Base-by-base conservation (phyloP, 2,113 vertebrate species). In the Columba janthina region DNA sequence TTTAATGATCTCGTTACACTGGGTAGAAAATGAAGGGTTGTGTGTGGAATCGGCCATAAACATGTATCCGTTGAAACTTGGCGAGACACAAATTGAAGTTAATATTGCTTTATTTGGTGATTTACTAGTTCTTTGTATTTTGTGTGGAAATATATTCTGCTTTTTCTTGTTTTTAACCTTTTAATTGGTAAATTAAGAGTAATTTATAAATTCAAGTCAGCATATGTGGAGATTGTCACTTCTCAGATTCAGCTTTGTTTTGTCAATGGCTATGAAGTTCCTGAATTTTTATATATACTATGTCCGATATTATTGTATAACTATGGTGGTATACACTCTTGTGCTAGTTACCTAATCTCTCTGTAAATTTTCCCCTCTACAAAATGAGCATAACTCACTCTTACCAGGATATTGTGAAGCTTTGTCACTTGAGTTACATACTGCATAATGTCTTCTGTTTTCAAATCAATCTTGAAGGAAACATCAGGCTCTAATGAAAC, bases 401-500 rank as follows among this genome's bases (percentile, higher is more conserved):
- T 91, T 91, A 38, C 40, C 29, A 65, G 17, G 32, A 12, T 92
- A 25, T 58, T 74, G 11, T 53, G 29, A 79, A 66, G 13, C 8
- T 77, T 85, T 74, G 29, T 61, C n/a, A 60, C 3, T n/a, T 54
- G 31, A 60, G 7, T 72, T 91, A 58, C 11, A 69, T 6, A 4
- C 53, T 62, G 40, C 50, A 88, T 86, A 50, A 3, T 54, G 29
- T 53, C 11, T 94, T 94, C 34, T 89, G 21, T 92, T 97, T 76
- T 97, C 50, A 88, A 79, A 89, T 65, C 85, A 10, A 76, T 90
- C 81, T 69, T 83, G 14, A 97, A 99, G 99, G 95, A 99, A 99
- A 96, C 99, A 99, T 85, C 99, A 99, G 92, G 98, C 98, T 88
- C 91, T 99, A 83, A 98, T 99, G 97, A 99, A 99, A 95, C 99